Conservation (phyloP, 2,888 invertebrate species). For the Amblyjoppa fuscipennis region DNA sequence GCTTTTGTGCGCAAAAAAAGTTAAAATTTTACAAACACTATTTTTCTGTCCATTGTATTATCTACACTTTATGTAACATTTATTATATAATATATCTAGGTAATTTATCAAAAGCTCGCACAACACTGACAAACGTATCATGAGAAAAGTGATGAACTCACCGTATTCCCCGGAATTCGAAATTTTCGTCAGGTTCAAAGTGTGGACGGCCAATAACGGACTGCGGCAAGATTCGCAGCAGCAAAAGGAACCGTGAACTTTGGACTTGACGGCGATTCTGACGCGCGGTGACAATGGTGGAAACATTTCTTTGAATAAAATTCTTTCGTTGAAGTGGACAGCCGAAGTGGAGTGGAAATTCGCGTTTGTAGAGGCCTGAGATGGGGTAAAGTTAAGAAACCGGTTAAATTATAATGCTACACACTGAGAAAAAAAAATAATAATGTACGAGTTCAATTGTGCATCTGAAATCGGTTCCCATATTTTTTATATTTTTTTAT, state of each 20-base stretch:
- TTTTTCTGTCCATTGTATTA: background rate
- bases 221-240: conserved; percentile 85
- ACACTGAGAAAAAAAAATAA: background rate
- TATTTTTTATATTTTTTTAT: background rate
- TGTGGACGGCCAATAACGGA: conserved; percentile 86
- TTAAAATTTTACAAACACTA: too few relatives aligned
- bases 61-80: background rate
- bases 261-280: conserved; percentile 87
- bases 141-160: conserved; percentile 72
- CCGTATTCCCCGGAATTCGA: conserved; percentile 88
- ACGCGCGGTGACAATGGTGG: conserved; percentile 92
- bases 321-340: conserved; percentile 92
- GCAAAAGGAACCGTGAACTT: conserved; percentile 75
- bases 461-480: background rate
- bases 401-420: background rate
- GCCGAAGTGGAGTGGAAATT: conserved; percentile 86
- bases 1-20: background rate
- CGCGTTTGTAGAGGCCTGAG: conserved; percentile 76
- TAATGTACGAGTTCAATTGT: background rate
- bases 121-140: background rate
- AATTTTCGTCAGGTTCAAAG: conserved; percentile 87
- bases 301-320: conserved; percentile 93
- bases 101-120: background rate
- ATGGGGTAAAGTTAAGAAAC: background rate
- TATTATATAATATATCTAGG: background rate